Base-by-base conservation (phyloP, 2,113 vertebrate genomes). In the Gambusia holbrooki region DNA sequence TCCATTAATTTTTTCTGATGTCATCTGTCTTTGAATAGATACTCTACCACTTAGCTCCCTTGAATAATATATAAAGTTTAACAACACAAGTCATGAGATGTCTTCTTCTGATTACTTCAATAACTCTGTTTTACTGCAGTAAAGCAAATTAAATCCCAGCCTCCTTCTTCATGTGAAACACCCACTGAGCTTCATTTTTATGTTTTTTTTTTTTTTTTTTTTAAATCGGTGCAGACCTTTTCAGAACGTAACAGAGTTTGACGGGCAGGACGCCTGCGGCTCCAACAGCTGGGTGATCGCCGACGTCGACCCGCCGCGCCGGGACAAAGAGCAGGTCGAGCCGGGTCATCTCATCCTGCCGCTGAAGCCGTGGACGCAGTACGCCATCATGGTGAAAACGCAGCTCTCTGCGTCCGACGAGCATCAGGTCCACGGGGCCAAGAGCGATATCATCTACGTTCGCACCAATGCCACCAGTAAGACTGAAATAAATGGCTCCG, bases 271-370 rank as follows among this genome's bases (percentile, higher is more conserved):
- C 0, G 98, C 97, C 0, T 99, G 98, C 0, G 97, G 98, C 48
- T 98, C 97, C 25, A 99, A 98, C 89, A 99, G 98, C 85, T 99
- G 98, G 98, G 96, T 96, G 0, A 97, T 99, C 1, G 95, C 96
- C 2, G 98, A 99, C 17, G 95, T 99, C 15, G 98, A 99, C 17
- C 96, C 98, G 0, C 98, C 98, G 0, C 86, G 79, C 0, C 94
- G 97, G 10, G 91, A 94, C 28, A 97, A 95, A 68, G 83, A 90
- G 0, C 93, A 94, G 62, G 17, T 69, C 10, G 94, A 97, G 25
- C 96, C 98, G 0, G 98, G 97, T 0, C 94, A 94, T 81, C 93
- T 99, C 25, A 96, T 99, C 92, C 80, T 94, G n/a, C 93, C 94
- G 0, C 93, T 99, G 76, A 99, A 99, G 86, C 97, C 98, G 0